Evolutionary conservation across 2,888 invertebrate species (phyloP), one percentile per base, ranked within the genome.

Genomic region (Caenorhabditis sinica): DNA sequence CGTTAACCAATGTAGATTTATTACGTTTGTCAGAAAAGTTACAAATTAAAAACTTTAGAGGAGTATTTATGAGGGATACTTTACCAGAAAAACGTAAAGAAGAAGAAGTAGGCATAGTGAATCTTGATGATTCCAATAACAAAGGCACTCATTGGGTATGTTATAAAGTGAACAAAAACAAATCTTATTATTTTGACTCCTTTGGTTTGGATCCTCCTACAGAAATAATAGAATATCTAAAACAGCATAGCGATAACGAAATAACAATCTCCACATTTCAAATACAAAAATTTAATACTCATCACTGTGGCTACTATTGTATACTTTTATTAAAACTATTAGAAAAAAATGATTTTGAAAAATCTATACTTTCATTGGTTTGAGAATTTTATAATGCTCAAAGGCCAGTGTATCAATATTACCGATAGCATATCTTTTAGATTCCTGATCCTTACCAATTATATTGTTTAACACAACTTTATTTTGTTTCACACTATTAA

Each of bases 61-160:
- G 40, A 40, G 40, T 40, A 11, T 40, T 40, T 40, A 40, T 40
- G 40, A 6, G 40, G 2, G 40, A 40, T 11, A 40, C 40, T 40
- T 11, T 40, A 11, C 40, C 40, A 11, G 40, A 40, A 11, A 69
- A 75, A n/a, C 13, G 5, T 25, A 56, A 76, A 58, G 11, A 71
- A 20, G 30, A n/a, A 75, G 82, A 82, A 75, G 61, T 68, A n/a
- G 82, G 82, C 15, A 75, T 75, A 25, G 63, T 82, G 2, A 82
- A 82, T 68, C 51, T 76, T 6, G 76, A 82, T 36, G 43, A 28
- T 51, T 40, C 58, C 17, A 33, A 33, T 8, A 33, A 40, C 58
- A 53, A 51, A 28, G 75, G 82, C 11, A 82, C 82, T 63, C 82
- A 82, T 82, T 82, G 74, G 82, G 82, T 82, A 5, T 82, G 82